Percentiles rank a stretch among this genome's conserved stretches.
Evolutionary conservation across 2,797 vertebrate species (phyloP).

Genomic region (Sorex maritimensis): DNA sequence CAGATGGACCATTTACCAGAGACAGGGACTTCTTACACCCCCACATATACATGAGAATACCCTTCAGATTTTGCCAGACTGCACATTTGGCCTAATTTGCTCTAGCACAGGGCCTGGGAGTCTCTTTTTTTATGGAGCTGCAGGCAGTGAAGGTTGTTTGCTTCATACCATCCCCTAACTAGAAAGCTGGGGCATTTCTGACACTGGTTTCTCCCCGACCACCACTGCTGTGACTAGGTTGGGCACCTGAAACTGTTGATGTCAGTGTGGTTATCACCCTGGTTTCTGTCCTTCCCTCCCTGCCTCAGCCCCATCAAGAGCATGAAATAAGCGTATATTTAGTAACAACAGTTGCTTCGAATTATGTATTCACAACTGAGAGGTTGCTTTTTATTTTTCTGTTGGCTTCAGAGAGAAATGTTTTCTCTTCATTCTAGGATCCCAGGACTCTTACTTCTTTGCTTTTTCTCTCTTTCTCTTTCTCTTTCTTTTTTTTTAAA

Average conservation of each 20-base stretch:
- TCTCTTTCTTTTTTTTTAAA: conserved; percentile 18
- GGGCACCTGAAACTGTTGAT: not conserved
- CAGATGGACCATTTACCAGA: not conserved
- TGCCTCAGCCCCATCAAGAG: not conserved
- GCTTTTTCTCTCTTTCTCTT: not conserved
- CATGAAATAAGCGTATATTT: not conserved
- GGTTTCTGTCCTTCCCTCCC: not conserved
- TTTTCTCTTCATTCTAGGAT: conserved; percentile 24
- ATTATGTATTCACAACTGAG: conserved; percentile 23
- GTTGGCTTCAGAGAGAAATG: not conserved
- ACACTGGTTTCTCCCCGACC: not conserved
- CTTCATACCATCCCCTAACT: not conserved
- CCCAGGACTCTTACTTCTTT: not conserved
- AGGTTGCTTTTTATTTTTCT: conserved; percentile 3
- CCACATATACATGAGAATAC: not conserved
- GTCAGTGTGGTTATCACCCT: not conserved
- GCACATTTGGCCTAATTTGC: not conserved
- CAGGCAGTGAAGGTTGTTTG: not conserved
- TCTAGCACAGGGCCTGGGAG: not conserved
- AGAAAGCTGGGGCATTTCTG: fast-evolving
- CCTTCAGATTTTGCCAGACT: not conserved
- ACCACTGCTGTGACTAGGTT: not conserved
- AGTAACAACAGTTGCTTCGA: not conserved
- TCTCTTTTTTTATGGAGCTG: not conserved
- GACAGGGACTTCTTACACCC: not conserved